phyloP scores from a whole-genome alignment of 1,140 invertebrate species.

The Nasonia vitripennis region DNA sequence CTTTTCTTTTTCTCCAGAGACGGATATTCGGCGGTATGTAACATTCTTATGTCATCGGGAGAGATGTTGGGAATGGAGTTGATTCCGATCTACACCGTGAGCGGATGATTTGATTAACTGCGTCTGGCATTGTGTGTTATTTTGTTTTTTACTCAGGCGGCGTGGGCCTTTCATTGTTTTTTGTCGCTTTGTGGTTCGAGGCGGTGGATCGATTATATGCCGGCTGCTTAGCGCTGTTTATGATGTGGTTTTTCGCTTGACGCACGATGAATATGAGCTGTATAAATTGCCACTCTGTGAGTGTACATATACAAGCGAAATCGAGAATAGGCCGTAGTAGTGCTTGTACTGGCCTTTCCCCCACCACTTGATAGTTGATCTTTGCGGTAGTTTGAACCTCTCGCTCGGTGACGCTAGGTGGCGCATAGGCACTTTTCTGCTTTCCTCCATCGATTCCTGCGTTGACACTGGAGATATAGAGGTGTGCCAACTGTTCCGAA shows the following conservation, averaged over 20 bases:
- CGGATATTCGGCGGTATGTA: neutral
- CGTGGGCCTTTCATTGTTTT: neutral
- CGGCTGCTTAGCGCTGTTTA: neutral
- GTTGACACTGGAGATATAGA: too few species aligned
- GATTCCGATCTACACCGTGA: neutral
- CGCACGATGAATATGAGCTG: too few species aligned
- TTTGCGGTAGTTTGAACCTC: too few species aligned
- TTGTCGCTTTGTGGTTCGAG: neutral
- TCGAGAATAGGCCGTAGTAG: too few species aligned
- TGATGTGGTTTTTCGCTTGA: neutral
- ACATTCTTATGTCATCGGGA: constrained; percentile 32
- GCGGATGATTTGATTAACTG: constrained; percentile 38
- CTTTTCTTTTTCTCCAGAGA: constrained; percentile 1
- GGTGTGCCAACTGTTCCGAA: too few species aligned
- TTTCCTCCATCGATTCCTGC: too few species aligned
- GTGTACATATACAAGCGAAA: too few species aligned
- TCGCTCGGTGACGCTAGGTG: too few species aligned
- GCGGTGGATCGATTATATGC: neutral
- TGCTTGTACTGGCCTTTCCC: too few species aligned
- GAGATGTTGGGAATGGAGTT: neutral
- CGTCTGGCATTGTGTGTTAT: neutral
- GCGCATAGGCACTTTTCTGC: too few species aligned
- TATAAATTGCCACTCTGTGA: too few species aligned
- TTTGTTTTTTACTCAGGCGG: neutral
- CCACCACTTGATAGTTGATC: too few species aligned